A percentile compares a stretch with the other conserved stretches of the same genome.
Evolutionary conservation across 2,888 invertebrate species (phyloP).

Genomic region (Agrochola lychnidis): DNA sequence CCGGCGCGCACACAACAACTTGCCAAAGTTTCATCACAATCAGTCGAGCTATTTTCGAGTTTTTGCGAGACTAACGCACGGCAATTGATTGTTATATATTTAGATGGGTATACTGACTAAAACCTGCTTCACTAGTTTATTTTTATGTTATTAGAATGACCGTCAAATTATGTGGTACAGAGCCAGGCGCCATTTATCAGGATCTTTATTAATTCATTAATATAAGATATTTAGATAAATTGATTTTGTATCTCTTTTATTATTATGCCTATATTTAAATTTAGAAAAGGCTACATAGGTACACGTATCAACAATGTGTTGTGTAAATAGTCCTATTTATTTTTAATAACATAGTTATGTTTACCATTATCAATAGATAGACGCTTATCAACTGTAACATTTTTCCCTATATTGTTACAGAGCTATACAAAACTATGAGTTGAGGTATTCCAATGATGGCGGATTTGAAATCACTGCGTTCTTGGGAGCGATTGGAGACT

Average conservation of each 20-base stretch:
- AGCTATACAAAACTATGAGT: constrained; percentile 96
- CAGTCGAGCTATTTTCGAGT: no score
- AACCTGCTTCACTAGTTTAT: constrained; percentile 14
- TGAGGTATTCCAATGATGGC: constrained; percentile 95
- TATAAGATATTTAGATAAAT: neutral
- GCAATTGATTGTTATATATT: no score
- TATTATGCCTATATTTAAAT: no score
- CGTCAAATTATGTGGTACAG: neutral
- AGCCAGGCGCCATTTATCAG: neutral
- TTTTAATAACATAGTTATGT: constrained; percentile 12
- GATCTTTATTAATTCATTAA: neutral
- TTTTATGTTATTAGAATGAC: constrained; percentile 7
- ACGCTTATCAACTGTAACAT: constrained; percentile 9
- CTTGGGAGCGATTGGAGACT: constrained; percentile 96
- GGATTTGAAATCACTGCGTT: constrained; percentile 97
- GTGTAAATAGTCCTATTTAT: neutral
- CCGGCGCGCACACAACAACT: no score
- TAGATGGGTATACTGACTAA: neutral
- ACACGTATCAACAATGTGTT: neutral
- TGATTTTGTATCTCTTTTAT: neutral
- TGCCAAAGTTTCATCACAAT: no score
- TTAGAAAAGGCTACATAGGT: neutral
- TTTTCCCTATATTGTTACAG: constrained; percentile 83
- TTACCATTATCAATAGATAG: neutral
- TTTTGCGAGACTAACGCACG: no score